phyloP scores from a whole-genome alignment of 1,140 invertebrate genomes.

The Apis dorsata region DNA sequence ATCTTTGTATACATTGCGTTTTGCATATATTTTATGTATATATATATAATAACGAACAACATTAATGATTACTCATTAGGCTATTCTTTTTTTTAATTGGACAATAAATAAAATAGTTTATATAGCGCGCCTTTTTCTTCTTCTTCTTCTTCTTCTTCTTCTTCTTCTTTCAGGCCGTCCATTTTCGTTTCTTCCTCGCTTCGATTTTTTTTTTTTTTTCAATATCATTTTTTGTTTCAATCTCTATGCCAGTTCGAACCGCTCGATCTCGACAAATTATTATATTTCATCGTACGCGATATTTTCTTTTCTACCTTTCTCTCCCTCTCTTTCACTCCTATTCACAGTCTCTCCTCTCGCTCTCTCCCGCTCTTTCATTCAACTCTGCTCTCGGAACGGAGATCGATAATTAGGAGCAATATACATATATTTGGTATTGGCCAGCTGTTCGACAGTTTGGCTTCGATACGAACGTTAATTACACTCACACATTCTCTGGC shows the following conservation, averaged over 20 bases:
- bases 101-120: conserved; percentile 77
- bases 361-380: neutral
- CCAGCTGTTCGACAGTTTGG: conserved; percentile 51
- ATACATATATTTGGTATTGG: conserved; percentile 55
- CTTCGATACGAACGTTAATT: conserved; percentile 49
- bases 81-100: conserved; percentile 67
- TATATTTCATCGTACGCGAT: neutral
- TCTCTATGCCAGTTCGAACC: neutral
- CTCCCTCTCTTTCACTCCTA: neutral
- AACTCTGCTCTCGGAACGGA: conserved; percentile 33
- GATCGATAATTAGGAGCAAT: conserved; percentile 50
- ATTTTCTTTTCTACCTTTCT: neutral
- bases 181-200: neutral
- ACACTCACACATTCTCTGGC: conserved; percentile 47
- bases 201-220: too few species aligned
- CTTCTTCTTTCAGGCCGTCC: conserved; percentile 35
- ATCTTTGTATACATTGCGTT: conserved; percentile 57
- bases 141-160: neutral
- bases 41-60: conserved; percentile 72
- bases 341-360: neutral
- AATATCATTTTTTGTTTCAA: neutral
- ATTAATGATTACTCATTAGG: conserved; percentile 73
- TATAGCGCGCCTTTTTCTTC: conserved; percentile 49
- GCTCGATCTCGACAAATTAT: neutral
- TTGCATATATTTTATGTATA: conserved; percentile 44